Conservation (phyloP, 2,113 vertebrate species). For the Rynchops niger region DNA sequence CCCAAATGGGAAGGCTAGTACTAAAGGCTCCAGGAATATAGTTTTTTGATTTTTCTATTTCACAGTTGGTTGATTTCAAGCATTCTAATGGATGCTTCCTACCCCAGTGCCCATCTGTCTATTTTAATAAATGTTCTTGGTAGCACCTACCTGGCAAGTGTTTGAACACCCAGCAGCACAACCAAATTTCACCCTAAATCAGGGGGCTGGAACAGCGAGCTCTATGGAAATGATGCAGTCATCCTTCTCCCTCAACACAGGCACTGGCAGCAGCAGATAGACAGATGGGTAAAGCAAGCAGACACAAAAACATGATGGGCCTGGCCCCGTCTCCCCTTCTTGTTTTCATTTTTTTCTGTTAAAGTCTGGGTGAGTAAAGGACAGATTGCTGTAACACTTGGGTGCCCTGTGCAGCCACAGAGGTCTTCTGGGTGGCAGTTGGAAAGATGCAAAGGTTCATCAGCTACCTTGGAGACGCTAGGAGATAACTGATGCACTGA, state of each 20-base stretch:
- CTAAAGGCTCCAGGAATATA: slow-evolving; percentile 37
- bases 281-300: slow-evolving; percentile 16
- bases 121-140: slow-evolving; percentile 64
- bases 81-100: slow-evolving; percentile 61
- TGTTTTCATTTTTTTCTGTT: not conserved
- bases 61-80: slow-evolving; percentile 67
- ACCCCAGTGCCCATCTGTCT: slow-evolving; percentile 45
- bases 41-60: slow-evolving; percentile 73
- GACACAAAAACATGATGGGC: not conserved
- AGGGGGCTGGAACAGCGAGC: not conserved
- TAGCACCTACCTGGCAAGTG: slow-evolving; percentile 37
- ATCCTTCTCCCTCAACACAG: slow-evolving; percentile 13
- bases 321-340: not conserved
- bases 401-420: not conserved
- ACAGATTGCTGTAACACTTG: not conserved
- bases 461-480: not conserved
- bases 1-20: slow-evolving; percentile 1
- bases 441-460: slow-evolving; percentile 28
- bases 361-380: not conserved
- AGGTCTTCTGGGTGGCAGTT: not conserved
- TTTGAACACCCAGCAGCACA: not conserved
- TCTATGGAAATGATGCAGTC: slow-evolving; percentile 2
- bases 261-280: slow-evolving; percentile 31
- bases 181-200: slow-evolving; percentile 40
- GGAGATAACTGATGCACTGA: slow-evolving; percentile 24